Conservation (phyloP, 2,888 invertebrate species). For the Terebella lapidaria region DNA sequence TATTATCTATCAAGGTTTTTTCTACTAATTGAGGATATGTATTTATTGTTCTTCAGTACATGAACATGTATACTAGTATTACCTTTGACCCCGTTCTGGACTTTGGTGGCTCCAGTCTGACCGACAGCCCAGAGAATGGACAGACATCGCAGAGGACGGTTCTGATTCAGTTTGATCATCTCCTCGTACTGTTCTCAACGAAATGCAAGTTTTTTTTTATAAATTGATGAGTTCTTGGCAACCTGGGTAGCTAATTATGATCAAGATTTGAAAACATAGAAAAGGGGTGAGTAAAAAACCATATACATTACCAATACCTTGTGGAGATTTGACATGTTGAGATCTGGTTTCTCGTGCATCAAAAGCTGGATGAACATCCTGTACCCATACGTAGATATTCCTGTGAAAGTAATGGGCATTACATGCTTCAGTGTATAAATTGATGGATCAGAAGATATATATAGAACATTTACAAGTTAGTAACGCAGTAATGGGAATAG, state of each 20-base stretch:
- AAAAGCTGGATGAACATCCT: conserved; percentile 50
- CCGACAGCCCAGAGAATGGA: conserved; percentile 51
- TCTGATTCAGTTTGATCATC: conserved; percentile 46
- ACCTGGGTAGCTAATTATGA: too few relatives aligned
- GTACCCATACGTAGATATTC: conserved; percentile 45
- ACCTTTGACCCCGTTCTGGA: conserved; percentile 52
- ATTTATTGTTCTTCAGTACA: neutral
- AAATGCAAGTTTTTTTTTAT: too few relatives aligned
- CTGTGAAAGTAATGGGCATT: conserved; percentile 26
- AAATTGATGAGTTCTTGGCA: too few relatives aligned
- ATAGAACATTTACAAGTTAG: too few relatives aligned
- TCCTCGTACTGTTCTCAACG: conserved; percentile 42
- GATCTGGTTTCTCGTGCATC: conserved; percentile 38
- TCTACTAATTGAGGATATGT: neutral
- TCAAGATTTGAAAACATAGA: too few relatives aligned
- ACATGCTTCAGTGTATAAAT: too few relatives aligned
- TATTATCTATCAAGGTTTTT: too few relatives aligned
- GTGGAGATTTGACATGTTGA: conserved; percentile 36
- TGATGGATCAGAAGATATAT: too few relatives aligned
- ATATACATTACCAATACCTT: too few relatives aligned
- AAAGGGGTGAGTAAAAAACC: too few relatives aligned
- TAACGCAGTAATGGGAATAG: too few relatives aligned
- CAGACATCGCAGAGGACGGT: conserved; percentile 44
- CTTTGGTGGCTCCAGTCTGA: conserved; percentile 44
- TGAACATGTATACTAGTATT: conserved; percentile 3